Conservation (phyloP, 2,888 invertebrate genomes). For the Sphaerolaimus hirsutus region DNA sequence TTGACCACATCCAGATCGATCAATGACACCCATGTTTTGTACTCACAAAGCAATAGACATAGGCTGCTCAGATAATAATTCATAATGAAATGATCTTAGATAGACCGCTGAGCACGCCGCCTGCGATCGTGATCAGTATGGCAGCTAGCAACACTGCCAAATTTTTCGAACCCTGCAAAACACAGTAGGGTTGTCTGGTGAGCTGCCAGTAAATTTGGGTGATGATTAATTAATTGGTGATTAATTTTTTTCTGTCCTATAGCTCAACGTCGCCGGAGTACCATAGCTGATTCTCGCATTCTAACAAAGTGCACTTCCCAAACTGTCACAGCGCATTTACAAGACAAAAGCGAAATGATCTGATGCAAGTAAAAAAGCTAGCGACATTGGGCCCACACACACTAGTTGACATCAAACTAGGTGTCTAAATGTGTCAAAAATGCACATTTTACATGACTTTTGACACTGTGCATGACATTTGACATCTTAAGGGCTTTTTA, state of each 20-base stretch:
- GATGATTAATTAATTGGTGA: not conserved
- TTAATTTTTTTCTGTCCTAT: no score
- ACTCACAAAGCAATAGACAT: not conserved
- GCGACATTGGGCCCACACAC: no score
- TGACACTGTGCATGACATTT: no score
- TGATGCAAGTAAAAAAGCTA: no score
- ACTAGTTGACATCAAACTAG: no score
- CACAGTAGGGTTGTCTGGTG: constrained; percentile 2
- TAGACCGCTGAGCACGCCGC: constrained; percentile 19
- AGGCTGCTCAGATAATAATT: not conserved
- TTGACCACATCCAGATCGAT: no score
- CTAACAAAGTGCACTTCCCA: no score
- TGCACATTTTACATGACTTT: no score
- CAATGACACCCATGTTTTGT: not conserved
- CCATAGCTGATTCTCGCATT: no score
- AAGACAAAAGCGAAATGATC: not conserved
- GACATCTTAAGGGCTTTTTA: no score
- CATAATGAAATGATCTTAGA: constrained; percentile 9
- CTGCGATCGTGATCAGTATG: constrained; percentile 17
- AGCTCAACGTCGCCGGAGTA: no score
- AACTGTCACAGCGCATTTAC: not conserved
- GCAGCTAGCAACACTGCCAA: constrained; percentile 16
- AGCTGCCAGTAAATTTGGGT: not conserved
- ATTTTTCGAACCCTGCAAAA: constrained; percentile 20
- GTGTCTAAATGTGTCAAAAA: no score